Conservation (phyloP, 2,797 vertebrate genomes). For the Myioborus melanocephalus region DNA sequence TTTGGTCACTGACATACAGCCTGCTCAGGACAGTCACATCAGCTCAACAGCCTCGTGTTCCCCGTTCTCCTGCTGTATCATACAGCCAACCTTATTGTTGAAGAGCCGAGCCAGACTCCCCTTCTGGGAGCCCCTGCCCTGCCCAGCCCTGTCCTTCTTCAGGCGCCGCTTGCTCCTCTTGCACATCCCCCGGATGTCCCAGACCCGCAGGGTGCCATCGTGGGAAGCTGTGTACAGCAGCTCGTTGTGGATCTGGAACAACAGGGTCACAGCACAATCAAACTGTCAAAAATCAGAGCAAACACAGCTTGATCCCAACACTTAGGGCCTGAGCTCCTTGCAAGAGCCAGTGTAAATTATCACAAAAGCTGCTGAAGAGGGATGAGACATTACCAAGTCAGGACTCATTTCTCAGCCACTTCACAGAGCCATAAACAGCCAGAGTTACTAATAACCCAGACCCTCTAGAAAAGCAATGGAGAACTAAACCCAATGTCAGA, state of each 20-base stretch:
- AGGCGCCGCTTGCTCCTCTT: constrained; percentile 43
- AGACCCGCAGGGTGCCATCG: constrained; percentile 75
- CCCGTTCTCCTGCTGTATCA: constrained; percentile 34
- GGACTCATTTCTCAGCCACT: constrained; percentile 28
- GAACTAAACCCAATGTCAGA: neutral
- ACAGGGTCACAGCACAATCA: neutral
- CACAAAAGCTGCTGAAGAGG: constrained; percentile 20
- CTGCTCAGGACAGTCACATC: constrained; percentile 21
- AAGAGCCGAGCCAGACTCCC: constrained; percentile 77
- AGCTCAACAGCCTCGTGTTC: constrained; percentile 64
- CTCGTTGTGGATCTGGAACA: constrained; percentile 77
- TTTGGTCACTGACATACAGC: neutral
- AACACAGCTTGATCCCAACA: neutral
- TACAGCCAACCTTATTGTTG: constrained; percentile 79
- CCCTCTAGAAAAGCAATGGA: neutral
- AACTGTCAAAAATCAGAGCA: neutral
- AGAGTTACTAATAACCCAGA: constrained; percentile 8
- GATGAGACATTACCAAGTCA: constrained; percentile 1
- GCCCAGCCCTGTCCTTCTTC: constrained; percentile 58
- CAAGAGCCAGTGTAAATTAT: constrained; percentile 23
- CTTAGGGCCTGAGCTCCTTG: neutral
- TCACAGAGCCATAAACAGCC: constrained; percentile 17
- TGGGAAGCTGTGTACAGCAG: constrained; percentile 82
- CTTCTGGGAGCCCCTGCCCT: constrained; percentile 65
- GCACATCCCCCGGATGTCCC: constrained; percentile 77